These are phyloP conservation scores for Neopipo cinnamomea DNA, from an alignment of 2,113 vertebrate genomes.

Conservation along the genomic window DNA sequence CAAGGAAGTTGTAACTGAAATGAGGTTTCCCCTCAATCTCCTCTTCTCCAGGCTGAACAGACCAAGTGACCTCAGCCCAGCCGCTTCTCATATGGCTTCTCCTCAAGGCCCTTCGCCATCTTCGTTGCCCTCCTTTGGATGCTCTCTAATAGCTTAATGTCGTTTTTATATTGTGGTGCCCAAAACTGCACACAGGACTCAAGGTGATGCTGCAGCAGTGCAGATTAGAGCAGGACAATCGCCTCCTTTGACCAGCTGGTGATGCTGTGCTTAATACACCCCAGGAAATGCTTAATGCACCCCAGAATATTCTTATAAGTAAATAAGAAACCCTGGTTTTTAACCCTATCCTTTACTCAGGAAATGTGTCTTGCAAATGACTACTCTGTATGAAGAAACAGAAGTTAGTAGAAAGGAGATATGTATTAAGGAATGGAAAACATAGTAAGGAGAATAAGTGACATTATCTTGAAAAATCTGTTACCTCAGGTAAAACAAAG, in stretches of 20 bases:
- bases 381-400: background rate
- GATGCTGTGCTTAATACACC: background rate
- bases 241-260: fast-evolving
- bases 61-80: background rate
- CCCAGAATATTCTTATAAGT: background rate
- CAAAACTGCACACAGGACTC: background rate
- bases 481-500: background rate
- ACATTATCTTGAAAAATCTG: background rate
- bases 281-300: background rate
- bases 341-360: background rate
- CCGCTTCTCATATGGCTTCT: background rate
- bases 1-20: background rate
- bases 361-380: background rate
- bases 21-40: background rate
- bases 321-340: background rate
- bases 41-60: background rate
- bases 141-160: background rate
- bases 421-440: background rate
- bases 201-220: background rate
- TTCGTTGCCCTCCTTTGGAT: background rate
- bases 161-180: background rate
- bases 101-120: background rate
- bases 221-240: background rate
- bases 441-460: background rate
- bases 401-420: background rate